A percentile compares a stretch with the other conserved stretches of the same genome.
These are phyloP conservation scores for Endotricha flammealis DNA, from an alignment of 2,888 invertebrate species.

Conservation along the genomic window DNA sequence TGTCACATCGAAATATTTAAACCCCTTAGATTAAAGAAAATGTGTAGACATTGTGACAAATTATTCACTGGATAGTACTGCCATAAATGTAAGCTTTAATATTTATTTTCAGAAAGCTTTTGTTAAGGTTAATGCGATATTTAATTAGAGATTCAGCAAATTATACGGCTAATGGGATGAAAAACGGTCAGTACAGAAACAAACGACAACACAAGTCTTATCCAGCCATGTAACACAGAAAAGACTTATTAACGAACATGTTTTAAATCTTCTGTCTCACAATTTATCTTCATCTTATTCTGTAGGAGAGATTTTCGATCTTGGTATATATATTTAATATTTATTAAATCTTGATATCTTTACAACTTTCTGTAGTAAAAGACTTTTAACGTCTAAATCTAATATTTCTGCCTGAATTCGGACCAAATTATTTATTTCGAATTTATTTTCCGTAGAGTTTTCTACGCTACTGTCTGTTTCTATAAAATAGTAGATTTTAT, in stretches of 20 bases:
- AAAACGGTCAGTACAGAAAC: not conserved
- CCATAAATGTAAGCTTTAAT: slow-evolving; percentile 38
- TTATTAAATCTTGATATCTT: slow-evolving; percentile 6
- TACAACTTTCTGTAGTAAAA: slow-evolving; percentile 9
- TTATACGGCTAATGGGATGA: not conserved
- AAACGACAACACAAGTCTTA: not conserved
- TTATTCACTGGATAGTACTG: slow-evolving; percentile 34
- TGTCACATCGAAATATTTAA: slow-evolving; percentile 13
- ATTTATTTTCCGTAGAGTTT: slow-evolving; percentile 52
- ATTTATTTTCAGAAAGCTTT: slow-evolving; percentile 39
- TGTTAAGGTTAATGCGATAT: slow-evolving; percentile 18
- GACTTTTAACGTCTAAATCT: slow-evolving; percentile 14
- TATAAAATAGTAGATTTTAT: slow-evolving; percentile 28
- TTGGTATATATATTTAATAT: slow-evolving; percentile 2
- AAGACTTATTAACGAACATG: not conserved
- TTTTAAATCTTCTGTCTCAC: not conserved
- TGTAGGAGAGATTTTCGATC: not conserved
- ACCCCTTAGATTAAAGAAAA: slow-evolving; percentile 6
- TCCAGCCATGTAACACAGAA: not conserved
- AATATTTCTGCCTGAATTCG: slow-evolving; percentile 44
- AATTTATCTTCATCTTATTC: not conserved
- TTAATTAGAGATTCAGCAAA: not conserved
- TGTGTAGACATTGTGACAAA: slow-evolving; percentile 20
- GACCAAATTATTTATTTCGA: slow-evolving; percentile 61
- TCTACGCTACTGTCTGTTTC: slow-evolving; percentile 39